phyloP scores from a whole-genome alignment of 2,888 invertebrate species.

The Oegoconia quadripuncta region DNA sequence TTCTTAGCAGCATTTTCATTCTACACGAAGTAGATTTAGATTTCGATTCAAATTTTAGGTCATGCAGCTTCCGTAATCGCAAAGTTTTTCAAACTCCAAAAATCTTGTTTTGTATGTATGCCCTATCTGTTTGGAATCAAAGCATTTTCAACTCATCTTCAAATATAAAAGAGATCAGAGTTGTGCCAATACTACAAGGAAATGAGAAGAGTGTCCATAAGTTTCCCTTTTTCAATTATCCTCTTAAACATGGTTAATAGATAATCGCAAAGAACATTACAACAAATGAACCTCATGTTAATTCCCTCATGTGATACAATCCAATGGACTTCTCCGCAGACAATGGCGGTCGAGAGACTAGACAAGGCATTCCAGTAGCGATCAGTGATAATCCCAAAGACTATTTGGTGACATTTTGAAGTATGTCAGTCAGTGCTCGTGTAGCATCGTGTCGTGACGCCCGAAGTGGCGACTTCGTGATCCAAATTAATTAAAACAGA shows the following conservation, averaged over 20 bases:
- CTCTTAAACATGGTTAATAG: slow-evolving; percentile 1
- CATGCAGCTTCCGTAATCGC: no score
- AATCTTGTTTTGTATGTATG: no score
- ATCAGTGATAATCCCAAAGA: slow-evolving; percentile 57
- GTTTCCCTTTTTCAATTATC: not conserved
- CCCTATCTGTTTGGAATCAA: no score
- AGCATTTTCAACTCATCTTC: no score
- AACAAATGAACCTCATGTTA: slow-evolving; percentile 36
- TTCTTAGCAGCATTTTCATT: no score
- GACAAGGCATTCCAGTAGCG: slow-evolving; percentile 38
- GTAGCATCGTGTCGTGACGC: slow-evolving; percentile 69
- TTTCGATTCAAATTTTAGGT: no score
- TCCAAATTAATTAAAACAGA: slow-evolving; percentile 78
- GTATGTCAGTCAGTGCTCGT: slow-evolving; percentile 68
- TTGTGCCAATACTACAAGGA: not conserved
- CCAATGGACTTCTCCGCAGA: slow-evolving; percentile 29
- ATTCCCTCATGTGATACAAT: slow-evolving; percentile 36
- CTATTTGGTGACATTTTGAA: slow-evolving; percentile 76
- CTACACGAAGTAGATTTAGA: no score
- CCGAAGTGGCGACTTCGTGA: slow-evolving; percentile 77
- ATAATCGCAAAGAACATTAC: slow-evolving; percentile 21
- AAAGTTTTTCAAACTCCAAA: no score
- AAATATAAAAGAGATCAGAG: no score
- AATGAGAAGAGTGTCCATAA: slow-evolving; percentile 2
- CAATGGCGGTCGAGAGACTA: slow-evolving; percentile 41